Conservation (phyloP, 2,888 invertebrate genomes). For the Adineta ricciae region DNA sequence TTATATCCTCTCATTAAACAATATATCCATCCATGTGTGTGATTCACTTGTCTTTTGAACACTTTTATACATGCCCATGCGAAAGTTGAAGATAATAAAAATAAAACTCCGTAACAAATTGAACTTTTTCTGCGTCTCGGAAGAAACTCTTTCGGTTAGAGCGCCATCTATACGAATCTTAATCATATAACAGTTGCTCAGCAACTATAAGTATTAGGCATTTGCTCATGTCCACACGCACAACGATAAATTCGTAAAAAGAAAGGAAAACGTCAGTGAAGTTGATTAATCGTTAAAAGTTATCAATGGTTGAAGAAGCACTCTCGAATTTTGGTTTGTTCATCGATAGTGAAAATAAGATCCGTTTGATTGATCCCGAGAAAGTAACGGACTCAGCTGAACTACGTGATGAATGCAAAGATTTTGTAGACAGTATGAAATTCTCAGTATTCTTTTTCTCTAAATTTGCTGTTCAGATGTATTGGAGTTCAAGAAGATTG, state of each 20-base stretch:
- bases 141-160: no score
- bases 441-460: not conserved
- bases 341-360: constrained; percentile 76
- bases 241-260: not conserved
- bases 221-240: not conserved
- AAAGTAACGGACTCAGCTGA: constrained; percentile 69
- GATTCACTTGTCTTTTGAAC: not conserved
- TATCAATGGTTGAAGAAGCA: constrained; percentile 48
- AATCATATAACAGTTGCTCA: not conserved
- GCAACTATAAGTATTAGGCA: not conserved
- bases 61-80: not conserved
- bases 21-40: not conserved
- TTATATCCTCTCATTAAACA: not conserved
- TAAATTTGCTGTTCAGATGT: constrained; percentile 48
- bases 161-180: not conserved
- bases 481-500: constrained; percentile 69
- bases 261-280: not conserved
- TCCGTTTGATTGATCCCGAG: constrained; percentile 67
- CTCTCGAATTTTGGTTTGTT: constrained; percentile 60
- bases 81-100: no score
- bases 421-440: constrained; percentile 70
- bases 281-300: not conserved
- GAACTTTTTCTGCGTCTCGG: no score
- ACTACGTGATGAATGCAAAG: constrained; percentile 72
- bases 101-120: no score